Percentiles rank a stretch among this genome's conserved stretches.
Evolutionary conservation across 1,140 invertebrate genomes (phyloP).

Genomic region (Patella vulgata): DNA sequence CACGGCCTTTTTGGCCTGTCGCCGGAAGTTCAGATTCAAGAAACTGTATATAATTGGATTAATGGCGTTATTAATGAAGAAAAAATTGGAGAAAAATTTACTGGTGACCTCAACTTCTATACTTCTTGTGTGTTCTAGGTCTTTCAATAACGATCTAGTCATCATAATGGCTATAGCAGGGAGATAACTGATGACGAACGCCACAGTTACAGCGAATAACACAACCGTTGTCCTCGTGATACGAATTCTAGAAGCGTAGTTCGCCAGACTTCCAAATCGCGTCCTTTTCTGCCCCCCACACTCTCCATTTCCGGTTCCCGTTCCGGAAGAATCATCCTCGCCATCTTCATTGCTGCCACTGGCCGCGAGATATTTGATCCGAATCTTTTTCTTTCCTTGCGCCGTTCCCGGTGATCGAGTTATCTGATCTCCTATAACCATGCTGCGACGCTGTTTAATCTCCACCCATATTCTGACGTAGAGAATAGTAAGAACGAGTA

Average conservation of each 20-base stretch:
- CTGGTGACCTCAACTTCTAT: slow-evolving; percentile 28
- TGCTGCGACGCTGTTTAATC: slow-evolving; percentile 33
- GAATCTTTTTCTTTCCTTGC: background rate
- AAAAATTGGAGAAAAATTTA: slow-evolving; percentile 56
- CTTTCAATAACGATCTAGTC: slow-evolving; percentile 31
- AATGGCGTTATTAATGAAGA: slow-evolving; percentile 59
- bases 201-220: slow-evolving; percentile 49
- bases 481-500: slow-evolving; percentile 35
- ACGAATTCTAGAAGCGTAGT: slow-evolving; percentile 29
- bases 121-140: slow-evolving; percentile 31
- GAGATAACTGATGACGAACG: slow-evolving; percentile 50
- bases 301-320: background rate
- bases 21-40: slow-evolving; percentile 57
- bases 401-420: slow-evolving; percentile 5
- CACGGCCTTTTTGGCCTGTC: slow-evolving; percentile 28
- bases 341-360: slow-evolving; percentile 44
- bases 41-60: slow-evolving; percentile 63
- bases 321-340: slow-evolving; percentile 11
- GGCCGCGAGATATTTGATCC: slow-evolving; percentile 26
- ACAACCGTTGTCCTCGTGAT: slow-evolving; percentile 48
- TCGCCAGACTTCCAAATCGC: slow-evolving; percentile 22
- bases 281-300: slow-evolving; percentile 14
- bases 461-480: slow-evolving; percentile 49
- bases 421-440: slow-evolving; percentile 41
- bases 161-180: slow-evolving; percentile 47